Evolutionary conservation across 2,113 vertebrate genomes (phyloP).

Genomic region (Anhinga anhinga): DNA sequence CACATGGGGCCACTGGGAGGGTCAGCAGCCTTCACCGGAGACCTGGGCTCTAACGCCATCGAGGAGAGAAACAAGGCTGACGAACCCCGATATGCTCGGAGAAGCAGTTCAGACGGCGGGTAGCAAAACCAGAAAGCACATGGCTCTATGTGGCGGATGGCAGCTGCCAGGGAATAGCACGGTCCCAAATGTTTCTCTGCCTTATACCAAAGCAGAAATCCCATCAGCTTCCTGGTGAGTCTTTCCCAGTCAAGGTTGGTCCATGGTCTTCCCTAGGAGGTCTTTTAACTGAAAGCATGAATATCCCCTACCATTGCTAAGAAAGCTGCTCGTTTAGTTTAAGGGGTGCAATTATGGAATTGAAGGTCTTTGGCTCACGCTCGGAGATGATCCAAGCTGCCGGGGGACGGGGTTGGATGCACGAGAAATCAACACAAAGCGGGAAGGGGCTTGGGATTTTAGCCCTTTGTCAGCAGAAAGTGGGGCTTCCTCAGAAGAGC

Average conservation of each 20-base stretch:
- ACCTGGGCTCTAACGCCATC: neutral
- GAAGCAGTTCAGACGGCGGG: neutral
- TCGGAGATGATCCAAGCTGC: neutral
- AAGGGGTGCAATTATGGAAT: neutral
- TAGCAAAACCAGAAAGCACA: neutral
- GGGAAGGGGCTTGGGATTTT: neutral
- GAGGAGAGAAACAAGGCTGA: neutral
- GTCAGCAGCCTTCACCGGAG: neutral
- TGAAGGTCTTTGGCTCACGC: neutral
- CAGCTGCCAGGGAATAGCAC: neutral
- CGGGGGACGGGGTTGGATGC: neutral
- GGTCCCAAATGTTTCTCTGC: neutral
- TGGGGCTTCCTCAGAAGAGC: neutral
- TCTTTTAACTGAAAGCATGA: neutral
- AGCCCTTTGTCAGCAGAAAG: slow-evolving; percentile 44
- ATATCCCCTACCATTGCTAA: neutral
- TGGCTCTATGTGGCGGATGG: accelerated
- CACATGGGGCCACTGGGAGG: neutral
- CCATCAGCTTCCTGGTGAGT: neutral
- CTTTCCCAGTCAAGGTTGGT: neutral
- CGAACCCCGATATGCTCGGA: accelerated
- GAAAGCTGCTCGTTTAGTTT: neutral
- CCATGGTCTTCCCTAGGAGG: neutral
- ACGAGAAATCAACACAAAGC: accelerated
- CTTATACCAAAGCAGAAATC: neutral